These are phyloP conservation scores for Cynodonichthys magdalenae DNA, from an alignment of 2,797 vertebrate genomes.

Conservation along the genomic window DNA sequence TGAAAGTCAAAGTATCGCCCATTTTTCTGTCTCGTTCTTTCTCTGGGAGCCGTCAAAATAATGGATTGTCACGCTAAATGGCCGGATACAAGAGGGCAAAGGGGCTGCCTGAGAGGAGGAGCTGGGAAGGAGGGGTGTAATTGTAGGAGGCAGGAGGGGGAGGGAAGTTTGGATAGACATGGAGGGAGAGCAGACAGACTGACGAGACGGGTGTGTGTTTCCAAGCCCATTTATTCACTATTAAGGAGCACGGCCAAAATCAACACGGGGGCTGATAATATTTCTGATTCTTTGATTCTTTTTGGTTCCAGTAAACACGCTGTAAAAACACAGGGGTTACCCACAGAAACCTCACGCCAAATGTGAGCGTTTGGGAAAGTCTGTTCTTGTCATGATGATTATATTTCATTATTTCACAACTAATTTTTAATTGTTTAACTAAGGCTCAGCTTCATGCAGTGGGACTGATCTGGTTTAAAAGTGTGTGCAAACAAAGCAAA, in stretches of 20 bases:
- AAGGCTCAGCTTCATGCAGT: neutral
- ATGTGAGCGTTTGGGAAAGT: constrained; percentile 8
- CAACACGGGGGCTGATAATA: constrained; percentile 43
- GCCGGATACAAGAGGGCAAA: constrained; percentile 75
- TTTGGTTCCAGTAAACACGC: constrained; percentile 23
- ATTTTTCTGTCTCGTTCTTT: constrained; percentile 51
- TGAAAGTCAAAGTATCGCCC: constrained; percentile 62
- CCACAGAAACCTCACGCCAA: constrained; percentile 37
- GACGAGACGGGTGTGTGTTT: constrained; percentile 45
- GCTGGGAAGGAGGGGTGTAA: constrained; percentile 49
- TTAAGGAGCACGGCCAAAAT: constrained; percentile 56
- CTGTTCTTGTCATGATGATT: neutral
- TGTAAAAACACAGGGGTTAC: constrained; percentile 17
- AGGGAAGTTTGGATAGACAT: constrained; percentile 49
- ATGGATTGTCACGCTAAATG: constrained; percentile 77
- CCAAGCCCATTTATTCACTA: constrained; percentile 71
- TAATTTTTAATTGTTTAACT: constrained; percentile 34
- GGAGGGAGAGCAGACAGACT: constrained; percentile 48
- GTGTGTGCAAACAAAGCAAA: neutral
- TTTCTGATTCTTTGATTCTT: constrained; percentile 37
- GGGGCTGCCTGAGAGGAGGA: constrained; percentile 55
- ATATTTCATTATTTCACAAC: constrained; percentile 34
- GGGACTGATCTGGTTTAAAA: constrained; percentile 11
- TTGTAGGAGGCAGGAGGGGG: constrained; percentile 52
- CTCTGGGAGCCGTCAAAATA: constrained; percentile 71